A percentile compares a stretch with the other conserved stretches of the same genome.
phyloP scores from a whole-genome alignment of 35 echinoderm and acorn worm genomes.

The Acanthaster planci region DNA sequence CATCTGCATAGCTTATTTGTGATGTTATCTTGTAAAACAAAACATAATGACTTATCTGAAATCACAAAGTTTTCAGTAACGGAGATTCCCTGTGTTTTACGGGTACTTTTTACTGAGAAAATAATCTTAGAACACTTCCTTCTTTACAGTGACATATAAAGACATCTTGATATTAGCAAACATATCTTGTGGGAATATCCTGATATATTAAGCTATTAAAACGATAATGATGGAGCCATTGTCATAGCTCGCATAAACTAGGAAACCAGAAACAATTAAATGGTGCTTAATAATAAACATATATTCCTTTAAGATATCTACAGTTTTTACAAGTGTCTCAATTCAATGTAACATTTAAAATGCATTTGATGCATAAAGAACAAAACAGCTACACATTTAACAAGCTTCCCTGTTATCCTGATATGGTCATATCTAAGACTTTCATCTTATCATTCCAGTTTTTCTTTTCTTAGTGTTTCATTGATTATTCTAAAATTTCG shows the following conservation, averaged over 20 bases:
- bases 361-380: background rate
- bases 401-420: background rate
- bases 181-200: constrained; percentile 7
- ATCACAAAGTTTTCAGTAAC: too few relatives aligned
- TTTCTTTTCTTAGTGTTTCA: too few relatives aligned
- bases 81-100: too few relatives aligned
- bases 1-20: too few relatives aligned
- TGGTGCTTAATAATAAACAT: constrained; percentile 12
- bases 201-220: background rate
- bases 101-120: too few relatives aligned
- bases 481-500: too few relatives aligned
- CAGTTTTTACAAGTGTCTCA: background rate
- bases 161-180: background rate
- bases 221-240: background rate
- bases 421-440: too few relatives aligned
- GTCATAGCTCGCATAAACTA: background rate
- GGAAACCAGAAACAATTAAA: background rate
- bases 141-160: background rate
- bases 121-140: too few relatives aligned
- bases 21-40: too few relatives aligned
- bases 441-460: too few relatives aligned
- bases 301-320: constrained; percentile 24
- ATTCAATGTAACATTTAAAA: background rate
- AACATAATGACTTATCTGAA: too few relatives aligned
- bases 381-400: background rate